A percentile compares a stretch with the other conserved stretches of the same genome.
Conservation (phyloP, 2,888 invertebrate species). For the Orchesella flavescens region DNA sequence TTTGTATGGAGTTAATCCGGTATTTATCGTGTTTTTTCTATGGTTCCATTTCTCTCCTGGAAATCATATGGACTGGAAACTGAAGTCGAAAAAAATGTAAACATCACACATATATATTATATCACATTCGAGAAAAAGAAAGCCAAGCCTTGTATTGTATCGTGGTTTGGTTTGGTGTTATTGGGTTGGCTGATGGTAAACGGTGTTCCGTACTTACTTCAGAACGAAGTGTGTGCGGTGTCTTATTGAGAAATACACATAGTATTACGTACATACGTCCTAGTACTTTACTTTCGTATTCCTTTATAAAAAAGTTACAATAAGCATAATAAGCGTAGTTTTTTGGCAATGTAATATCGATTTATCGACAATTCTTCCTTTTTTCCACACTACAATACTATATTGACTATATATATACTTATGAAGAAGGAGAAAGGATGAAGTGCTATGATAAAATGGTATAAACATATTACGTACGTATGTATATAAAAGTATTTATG, state of each 20-base stretch:
- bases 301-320: not conserved
- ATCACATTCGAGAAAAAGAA: constrained; percentile 1
- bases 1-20: not conserved
- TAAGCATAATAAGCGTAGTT: constrained; percentile 44
- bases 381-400: constrained; percentile 13
- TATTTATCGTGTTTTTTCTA: not conserved
- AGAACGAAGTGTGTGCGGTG: not conserved
- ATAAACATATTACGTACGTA: not conserved
- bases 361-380: constrained; percentile 54
- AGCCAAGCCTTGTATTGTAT: not conserved
- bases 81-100: constrained; percentile 44
- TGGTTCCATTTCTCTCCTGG: not conserved
- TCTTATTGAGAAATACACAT: not conserved
- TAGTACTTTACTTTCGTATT: constrained; percentile 2
- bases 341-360: constrained; percentile 57
- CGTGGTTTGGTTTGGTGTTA: constrained; percentile 4
- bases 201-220: not conserved
- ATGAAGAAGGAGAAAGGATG: constrained; percentile 16
- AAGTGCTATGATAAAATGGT: too few species aligned
- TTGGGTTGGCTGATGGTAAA: constrained; percentile 4
- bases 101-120: constrained; percentile 28
- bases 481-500: not conserved
- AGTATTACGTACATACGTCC: not conserved
- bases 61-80: constrained; percentile 8
- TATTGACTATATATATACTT: constrained; percentile 27